Conservation (phyloP, 2,797 vertebrate species). For the Notolepis coatsorum region DNA sequence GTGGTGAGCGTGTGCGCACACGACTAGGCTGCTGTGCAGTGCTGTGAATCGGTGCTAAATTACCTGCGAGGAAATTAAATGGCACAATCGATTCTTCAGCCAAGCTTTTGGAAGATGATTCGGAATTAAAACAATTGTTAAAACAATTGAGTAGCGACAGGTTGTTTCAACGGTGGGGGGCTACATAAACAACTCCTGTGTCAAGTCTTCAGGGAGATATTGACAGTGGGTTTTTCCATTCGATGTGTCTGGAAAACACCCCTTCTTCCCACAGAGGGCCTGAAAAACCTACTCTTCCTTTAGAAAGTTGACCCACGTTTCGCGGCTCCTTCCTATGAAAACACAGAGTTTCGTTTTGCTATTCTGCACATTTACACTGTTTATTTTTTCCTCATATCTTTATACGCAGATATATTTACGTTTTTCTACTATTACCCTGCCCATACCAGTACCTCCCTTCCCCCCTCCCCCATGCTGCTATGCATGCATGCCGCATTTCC, state of each 20-base stretch:
- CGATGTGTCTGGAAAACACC: neutral
- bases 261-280: neutral
- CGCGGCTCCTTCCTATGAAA: too few relatives aligned
- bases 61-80: slow-evolving; percentile 28
- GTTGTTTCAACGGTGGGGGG: neutral
- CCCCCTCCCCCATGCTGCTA: too few relatives aligned
- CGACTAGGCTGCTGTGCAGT: neutral
- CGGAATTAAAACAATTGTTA: slow-evolving; percentile 1
- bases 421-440: too few relatives aligned
- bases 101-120: neutral
- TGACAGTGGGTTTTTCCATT: neutral
- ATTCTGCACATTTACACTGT: too few relatives aligned
- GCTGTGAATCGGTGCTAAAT: slow-evolving; percentile 16
- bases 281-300: neutral
- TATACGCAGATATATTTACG: too few relatives aligned
- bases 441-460: too few relatives aligned
- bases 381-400: too few relatives aligned
- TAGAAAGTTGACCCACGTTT: too few relatives aligned
- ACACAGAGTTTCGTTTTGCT: too few relatives aligned
- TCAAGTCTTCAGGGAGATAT: neutral
- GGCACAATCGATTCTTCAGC: slow-evolving; percentile 15
- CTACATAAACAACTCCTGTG: slow-evolving; percentile 5
- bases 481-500: too few relatives aligned
- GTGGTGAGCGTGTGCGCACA: neutral
- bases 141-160: neutral